Evolutionary conservation across 2,113 vertebrate genomes (phyloP), one percentile per base, ranked within the genome.

Genomic region (Prunella himalayana): DNA sequence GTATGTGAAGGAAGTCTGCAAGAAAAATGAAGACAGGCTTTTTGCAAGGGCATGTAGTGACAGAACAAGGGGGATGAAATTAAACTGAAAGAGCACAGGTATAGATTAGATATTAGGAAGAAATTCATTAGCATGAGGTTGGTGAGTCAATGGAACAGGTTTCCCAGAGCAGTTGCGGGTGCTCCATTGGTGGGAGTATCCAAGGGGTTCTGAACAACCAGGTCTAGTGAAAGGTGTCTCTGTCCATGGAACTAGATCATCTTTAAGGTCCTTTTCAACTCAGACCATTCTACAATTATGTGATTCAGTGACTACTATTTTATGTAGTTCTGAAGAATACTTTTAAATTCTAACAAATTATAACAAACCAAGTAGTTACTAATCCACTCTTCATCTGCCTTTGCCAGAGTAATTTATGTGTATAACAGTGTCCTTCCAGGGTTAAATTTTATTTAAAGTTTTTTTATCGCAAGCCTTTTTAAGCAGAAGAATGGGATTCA

Each of bases 391-490:
- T 94, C 64, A 81, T 5, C 41, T 83, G 24, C 47, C 44, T 75
- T 82, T 83, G 10, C 6, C 50, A 47, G 47, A 57, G 16, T 33
- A 78, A 81, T 27, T 83, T 73, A 47, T 3, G 2, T 23, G 1
- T 53, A 12, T 41, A 60, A 45, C 11, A 33, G 23, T 59, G 22
- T 76, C 64, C 41, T 86, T 56, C 28, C 57, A 71, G 69, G 42
- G 90, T 94, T 95, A 95, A 76, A 39, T 90, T 92, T 92, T 73
- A 56, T 45, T 35, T n/a, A n/a, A 10, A 73, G 19, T 5, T 20
- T 13, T 30, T 78, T 82, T 14, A 53, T 71, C 21, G 88, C 47
- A 27, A 23, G 7, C 19, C 60, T 90, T 85, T 91, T 90, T 37
- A 87, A 90, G 47, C 9, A 71, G 72, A 77, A 66, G 6, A 51